These are phyloP conservation scores for Riparia riparia DNA, from an alignment of 2,113 vertebrate species.

Conservation along the genomic window DNA sequence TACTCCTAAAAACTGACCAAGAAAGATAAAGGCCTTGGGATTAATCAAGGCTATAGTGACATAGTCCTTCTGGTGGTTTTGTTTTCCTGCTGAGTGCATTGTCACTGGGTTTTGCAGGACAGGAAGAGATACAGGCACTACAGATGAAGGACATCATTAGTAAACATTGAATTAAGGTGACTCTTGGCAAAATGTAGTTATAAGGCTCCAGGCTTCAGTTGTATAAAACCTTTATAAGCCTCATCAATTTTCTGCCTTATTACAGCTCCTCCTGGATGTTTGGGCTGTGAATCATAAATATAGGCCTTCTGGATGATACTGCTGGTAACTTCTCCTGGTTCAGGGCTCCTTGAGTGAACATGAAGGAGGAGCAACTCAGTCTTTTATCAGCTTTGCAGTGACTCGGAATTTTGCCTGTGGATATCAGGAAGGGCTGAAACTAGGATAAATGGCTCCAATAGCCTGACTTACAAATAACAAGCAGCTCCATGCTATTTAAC, in stretches of 20 bases:
- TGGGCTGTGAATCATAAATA: constrained; percentile 61
- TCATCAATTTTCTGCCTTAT: constrained; percentile 65
- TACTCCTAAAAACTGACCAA: not conserved
- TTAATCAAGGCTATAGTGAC: not conserved
- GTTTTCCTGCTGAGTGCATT: not conserved
- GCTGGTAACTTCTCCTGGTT: constrained; percentile 23
- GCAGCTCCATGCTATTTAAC: constrained; percentile 38
- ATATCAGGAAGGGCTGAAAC: constrained; percentile 48
- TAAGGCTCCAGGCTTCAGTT: constrained; percentile 43
- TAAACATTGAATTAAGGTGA: constrained; percentile 66
- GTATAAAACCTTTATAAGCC: constrained; percentile 59
- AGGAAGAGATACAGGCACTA: constrained; percentile 33
- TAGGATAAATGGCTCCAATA: constrained; percentile 68
- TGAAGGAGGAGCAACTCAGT: constrained; percentile 50
- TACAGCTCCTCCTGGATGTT: constrained; percentile 48
- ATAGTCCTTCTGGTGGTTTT: not conserved
- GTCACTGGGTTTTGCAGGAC: not conserved
- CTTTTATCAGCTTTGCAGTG: constrained; percentile 61
- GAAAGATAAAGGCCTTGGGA: not conserved
- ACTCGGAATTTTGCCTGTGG: constrained; percentile 51
- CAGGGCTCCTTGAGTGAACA: constrained; percentile 20
- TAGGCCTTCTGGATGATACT: not conserved
- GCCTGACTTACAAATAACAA: constrained; percentile 55
- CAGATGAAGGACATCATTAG: constrained; percentile 43
- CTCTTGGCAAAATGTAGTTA: constrained; percentile 47